Percentiles rank a stretch among this genome's conserved stretches.
phyloP scores from a whole-genome alignment of 2,888 invertebrate genomes.

The Megastigmus dorsalis region DNA sequence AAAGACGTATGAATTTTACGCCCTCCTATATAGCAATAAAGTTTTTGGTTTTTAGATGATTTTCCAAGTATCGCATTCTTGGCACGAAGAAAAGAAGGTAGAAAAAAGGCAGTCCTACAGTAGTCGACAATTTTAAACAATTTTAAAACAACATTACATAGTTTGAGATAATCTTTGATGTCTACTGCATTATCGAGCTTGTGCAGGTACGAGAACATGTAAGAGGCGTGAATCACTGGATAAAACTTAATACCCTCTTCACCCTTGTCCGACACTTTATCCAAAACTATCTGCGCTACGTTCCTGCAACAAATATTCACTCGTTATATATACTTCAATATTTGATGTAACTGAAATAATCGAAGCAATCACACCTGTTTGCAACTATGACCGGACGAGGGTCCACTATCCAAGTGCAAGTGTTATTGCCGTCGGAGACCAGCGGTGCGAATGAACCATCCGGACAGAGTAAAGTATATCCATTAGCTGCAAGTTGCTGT shows the following conservation, averaged over 20 bases:
- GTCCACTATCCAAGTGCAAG: constrained; percentile 87
- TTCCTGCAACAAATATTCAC: background rate
- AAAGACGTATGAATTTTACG: too few species aligned
- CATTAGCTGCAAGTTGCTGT: constrained; percentile 60
- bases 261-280: constrained; percentile 65
- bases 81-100: background rate
- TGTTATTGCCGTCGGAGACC: constrained; percentile 34
- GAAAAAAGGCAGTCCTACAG: background rate
- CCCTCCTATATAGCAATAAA: too few species aligned
- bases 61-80: background rate
- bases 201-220: constrained; percentile 61
- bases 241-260: background rate
- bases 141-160: background rate
- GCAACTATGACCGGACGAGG: constrained; percentile 87
- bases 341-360: background rate
- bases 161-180: background rate
- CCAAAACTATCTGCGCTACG: constrained; percentile 16
- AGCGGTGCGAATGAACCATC: constrained; percentile 82
- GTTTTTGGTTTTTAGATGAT: background rate
- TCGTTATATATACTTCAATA: background rate
- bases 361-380: constrained; percentile 77
- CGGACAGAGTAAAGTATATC: constrained; percentile 84
- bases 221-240: constrained; percentile 21
- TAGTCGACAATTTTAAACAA: background rate
- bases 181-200: constrained; percentile 61